Conservation (phyloP, 1,140 invertebrate genomes). For the Heliconius hermathena region DNA sequence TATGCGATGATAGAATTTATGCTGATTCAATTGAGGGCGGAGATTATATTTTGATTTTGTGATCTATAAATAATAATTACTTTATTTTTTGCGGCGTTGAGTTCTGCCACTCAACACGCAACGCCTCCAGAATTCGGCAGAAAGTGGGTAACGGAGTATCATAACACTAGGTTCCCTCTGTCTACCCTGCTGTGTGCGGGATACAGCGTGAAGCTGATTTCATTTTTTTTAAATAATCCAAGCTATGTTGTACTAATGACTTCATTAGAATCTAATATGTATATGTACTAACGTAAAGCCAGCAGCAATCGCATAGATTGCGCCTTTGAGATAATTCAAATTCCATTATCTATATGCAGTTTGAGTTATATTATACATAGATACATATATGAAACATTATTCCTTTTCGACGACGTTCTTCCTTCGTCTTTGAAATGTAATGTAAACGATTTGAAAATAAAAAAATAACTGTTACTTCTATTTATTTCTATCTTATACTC, state of each 20-base stretch:
- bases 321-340: constrained; percentile 6
- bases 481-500: too few relatives aligned
- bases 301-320: neutral
- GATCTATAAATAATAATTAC: neutral
- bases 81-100: neutral
- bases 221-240: neutral
- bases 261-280: neutral
- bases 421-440: too few relatives aligned
- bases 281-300: neutral
- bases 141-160: too few relatives aligned
- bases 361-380: constrained; percentile 7
- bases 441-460: too few relatives aligned
- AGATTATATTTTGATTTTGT: neutral
- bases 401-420: neutral
- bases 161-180: too few relatives aligned
- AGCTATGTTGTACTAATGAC: neutral
- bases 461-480: too few relatives aligned
- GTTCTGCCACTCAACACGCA: too few relatives aligned
- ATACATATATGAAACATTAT: neutral
- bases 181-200: too few relatives aligned
- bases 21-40: constrained; percentile 41
- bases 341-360: constrained; percentile 9
- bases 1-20: constrained; percentile 55
- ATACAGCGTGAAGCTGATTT: too few relatives aligned
- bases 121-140: too few relatives aligned